Base-by-base conservation (phyloP, 2,797 vertebrate genomes). In the Sebastes flavidus region DNA sequence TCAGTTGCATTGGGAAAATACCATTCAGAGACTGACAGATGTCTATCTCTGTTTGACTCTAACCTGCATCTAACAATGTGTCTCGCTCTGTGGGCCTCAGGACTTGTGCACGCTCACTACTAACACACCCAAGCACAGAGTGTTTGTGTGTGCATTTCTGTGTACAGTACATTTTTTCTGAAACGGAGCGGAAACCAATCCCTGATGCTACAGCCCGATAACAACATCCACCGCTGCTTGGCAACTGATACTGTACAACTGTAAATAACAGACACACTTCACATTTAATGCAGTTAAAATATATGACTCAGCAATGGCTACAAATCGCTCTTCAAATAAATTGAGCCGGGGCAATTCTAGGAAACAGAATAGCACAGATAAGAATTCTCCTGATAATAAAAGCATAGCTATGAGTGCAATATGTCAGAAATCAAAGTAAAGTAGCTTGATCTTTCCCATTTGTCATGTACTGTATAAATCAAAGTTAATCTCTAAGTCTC, bases 141-240 rank as follows among this genome's bases (percentile, higher is more conserved):
- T 63, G 65, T 65, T 2, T 73, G 30, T 62, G 70, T 77, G 68
- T 67, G 65, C 30, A 6, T 77, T 63, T 73, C 49, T 75, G 66
- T 81, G 54, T 87, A 77, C 67, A 58, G 81, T 79, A 70, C 73
- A 80, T 84, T 81, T 89, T 89, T 87, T 86, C 65, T 74, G 84
- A 90, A 85, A 90, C 46, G 29, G 75, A 94, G 88, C 84, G 88
- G 93, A 95, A 94, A 93, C 89, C 92, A 84, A 94, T 91, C 93
- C 92, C 91, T 93, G 91, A 95, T 95, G 86, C 82, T 80, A 22
- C 9, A 46, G 80, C 29, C 79, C 60, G 90, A 95, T 93, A 94
- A 86, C 75, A 75, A 81, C 70, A 85, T 81, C 87, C 83, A 78
- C 71, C 59, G 62, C 80, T 72, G 88, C 89, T 82, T 72, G 56